Conservation (phyloP, 2,888 invertebrate genomes). For the Drosophila histrio region DNA sequence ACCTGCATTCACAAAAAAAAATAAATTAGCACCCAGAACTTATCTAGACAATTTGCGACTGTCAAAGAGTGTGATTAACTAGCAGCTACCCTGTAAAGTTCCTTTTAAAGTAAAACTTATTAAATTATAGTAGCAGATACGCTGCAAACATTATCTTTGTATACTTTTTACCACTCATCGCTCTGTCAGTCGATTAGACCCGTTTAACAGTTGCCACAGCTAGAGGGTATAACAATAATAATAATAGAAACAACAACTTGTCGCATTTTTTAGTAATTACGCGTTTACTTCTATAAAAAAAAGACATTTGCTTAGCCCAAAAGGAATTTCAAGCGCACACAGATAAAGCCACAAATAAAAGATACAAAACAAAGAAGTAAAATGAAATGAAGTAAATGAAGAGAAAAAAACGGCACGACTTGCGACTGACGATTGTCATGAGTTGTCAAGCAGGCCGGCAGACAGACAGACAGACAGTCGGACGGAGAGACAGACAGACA, state of each 20-base stretch:
- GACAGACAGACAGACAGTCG: constrained; percentile 31
- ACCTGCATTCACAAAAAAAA: constrained; percentile 20
- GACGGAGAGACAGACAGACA: constrained; percentile 43
- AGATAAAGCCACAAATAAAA: constrained; percentile 39
- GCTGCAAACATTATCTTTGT: background rate
- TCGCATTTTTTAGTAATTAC: constrained; percentile 76
- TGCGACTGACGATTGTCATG: constrained; percentile 70
- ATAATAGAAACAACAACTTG: constrained; percentile 53
- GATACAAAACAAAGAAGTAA: constrained; percentile 44
- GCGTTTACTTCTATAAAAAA: constrained; percentile 57
- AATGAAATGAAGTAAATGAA: constrained; percentile 19
- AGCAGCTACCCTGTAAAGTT: background rate
- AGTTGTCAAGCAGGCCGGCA: constrained; percentile 54
- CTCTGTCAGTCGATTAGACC: background rate
- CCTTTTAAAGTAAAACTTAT: too few species aligned
- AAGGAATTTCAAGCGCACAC: constrained; percentile 66
- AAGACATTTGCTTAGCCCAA: constrained; percentile 59
- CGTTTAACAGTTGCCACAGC: background rate
- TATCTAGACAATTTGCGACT: background rate
- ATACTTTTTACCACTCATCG: background rate
- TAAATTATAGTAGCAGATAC: too few species aligned
- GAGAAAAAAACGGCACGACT: constrained; percentile 61
- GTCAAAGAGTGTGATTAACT: too few species aligned
- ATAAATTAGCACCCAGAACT: constrained; percentile 7
- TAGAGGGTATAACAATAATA: constrained; percentile 25